Conservation (phyloP, 1,140 invertebrate species). For the Diabrotica undecimpunctata region DNA sequence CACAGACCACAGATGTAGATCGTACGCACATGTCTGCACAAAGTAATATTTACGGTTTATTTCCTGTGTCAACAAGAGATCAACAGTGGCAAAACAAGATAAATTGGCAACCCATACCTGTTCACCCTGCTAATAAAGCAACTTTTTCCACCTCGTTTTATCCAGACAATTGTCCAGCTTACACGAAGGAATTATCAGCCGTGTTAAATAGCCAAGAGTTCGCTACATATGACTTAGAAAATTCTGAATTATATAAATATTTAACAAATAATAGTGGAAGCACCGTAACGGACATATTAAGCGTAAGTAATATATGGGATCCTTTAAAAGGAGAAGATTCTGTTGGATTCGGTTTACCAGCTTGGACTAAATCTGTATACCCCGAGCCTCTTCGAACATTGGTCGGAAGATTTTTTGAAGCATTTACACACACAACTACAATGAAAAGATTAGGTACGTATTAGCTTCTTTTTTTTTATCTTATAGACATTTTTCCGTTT, state of each 20-base stretch:
- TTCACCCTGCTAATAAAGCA: slow-evolving; percentile 52
- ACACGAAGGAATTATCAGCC: background rate
- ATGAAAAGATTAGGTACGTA: no score
- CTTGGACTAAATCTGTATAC: background rate
- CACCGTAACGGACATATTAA: background rate
- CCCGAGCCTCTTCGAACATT: slow-evolving; percentile 1
- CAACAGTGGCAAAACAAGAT: slow-evolving; percentile 68
- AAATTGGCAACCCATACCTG: slow-evolving; percentile 80
- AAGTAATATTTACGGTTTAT: slow-evolving; percentile 75
- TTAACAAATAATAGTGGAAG: background rate
- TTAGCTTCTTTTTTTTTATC: no score
- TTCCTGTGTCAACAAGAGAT: slow-evolving; percentile 58
- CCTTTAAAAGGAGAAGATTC: background rate
- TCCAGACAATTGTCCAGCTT: background rate
- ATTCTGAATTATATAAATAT: no score
- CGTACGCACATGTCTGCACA: slow-evolving; percentile 82
- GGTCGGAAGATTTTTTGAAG: no score
- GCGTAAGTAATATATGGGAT: background rate
- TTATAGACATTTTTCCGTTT: no score
- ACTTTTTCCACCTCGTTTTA: background rate
- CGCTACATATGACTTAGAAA: no score
- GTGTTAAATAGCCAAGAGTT: background rate
- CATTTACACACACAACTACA: no score
- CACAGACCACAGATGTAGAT: slow-evolving; percentile 71
- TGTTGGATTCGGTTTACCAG: background rate